A percentile compares a stretch with the other conserved stretches of the same genome.
These are phyloP conservation scores for Stomatorhinus ivindoensis DNA, from an alignment of 2,113 vertebrate genomes.

Conservation along the genomic window DNA sequence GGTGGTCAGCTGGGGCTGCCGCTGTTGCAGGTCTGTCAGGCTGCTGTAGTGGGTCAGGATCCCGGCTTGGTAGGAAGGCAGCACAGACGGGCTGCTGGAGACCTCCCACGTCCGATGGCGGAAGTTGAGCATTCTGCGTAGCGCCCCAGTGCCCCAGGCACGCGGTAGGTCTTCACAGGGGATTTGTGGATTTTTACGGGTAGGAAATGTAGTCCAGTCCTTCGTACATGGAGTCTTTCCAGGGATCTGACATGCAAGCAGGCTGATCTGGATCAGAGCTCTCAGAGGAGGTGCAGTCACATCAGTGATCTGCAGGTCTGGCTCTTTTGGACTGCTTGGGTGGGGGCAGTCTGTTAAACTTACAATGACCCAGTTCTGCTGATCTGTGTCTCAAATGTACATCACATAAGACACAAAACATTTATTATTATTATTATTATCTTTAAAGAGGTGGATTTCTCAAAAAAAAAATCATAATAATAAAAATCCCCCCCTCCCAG, in stretches of 20 bases:
- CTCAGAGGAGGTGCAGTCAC: neutral
- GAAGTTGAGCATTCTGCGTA: conserved; percentile 32
- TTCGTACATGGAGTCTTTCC: neutral
- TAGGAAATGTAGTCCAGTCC: neutral
- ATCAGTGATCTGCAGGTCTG: neutral
- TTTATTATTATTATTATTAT: neutral
- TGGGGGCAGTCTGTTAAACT: neutral
- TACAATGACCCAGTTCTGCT: neutral
- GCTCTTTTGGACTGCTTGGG: neutral
- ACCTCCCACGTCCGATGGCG: conserved; percentile 38
- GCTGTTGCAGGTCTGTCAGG: conserved; percentile 20
- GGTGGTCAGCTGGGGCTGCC: neutral
- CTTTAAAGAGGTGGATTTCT: neutral
- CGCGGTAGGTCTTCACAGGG: neutral
- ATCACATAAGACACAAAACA: neutral
- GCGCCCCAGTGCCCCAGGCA: neutral
- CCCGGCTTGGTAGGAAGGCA: conserved; percentile 3
- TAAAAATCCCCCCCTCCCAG: neutral
- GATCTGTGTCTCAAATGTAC: neutral
- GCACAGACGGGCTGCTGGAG: conserved; percentile 15
- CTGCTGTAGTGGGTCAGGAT: conserved; percentile 27
- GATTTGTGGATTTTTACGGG: neutral
- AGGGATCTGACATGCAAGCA: neutral
- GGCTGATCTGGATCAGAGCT: neutral
- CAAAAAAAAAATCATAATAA: neutral